Evolutionary conservation across 2,888 invertebrate genomes (phyloP), one percentile per base, ranked within the genome.

Genomic region (Troides oblongomaculatus): DNA sequence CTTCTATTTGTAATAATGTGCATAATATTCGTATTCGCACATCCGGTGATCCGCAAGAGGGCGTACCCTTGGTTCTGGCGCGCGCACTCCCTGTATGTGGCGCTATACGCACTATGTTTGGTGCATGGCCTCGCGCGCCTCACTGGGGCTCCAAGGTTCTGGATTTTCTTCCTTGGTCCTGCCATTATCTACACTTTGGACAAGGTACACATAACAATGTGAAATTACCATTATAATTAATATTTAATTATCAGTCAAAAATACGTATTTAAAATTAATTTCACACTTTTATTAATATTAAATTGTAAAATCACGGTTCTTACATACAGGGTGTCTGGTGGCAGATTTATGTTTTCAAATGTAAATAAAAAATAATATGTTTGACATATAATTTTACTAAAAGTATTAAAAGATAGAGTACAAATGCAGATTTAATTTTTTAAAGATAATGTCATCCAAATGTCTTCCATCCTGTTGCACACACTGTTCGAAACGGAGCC

Each of bases 11-110:
- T 97, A 66, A 95, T 98, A 67, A 98, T 98, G 97, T 97, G 97
- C 83, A 96, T 98, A 67, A 99, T 99, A 77, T 98, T 98, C 83
- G 96, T 98, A n/a, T 99, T 99, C 84, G 98, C 99, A 0, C 98
- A 98, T 89, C 98, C 98, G 0, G 95, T 95, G 5, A 97, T 99
- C 72, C 94, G 99, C 62, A 97, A 98, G 85, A 96, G 97, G 78
- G 98, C 98, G 0, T 99, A 98, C 87, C 97, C 97, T 72, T 98
- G 97, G 93, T 99, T 99, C 90, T 99, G 99, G 97, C 95, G 96
- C 72, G 97, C 98, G 64, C 99, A 99, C 86, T 96, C 97, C 14
- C 93, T 99, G 8, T 98, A 99, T 84, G 95, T 98, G 14, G 92
- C 96, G 0, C 91, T 99, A 23, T 99, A 99, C 80, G 94, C 96